These are phyloP conservation scores for Bothrops jararaca DNA, from an alignment of 2,113 vertebrate species.

Conservation along the genomic window DNA sequence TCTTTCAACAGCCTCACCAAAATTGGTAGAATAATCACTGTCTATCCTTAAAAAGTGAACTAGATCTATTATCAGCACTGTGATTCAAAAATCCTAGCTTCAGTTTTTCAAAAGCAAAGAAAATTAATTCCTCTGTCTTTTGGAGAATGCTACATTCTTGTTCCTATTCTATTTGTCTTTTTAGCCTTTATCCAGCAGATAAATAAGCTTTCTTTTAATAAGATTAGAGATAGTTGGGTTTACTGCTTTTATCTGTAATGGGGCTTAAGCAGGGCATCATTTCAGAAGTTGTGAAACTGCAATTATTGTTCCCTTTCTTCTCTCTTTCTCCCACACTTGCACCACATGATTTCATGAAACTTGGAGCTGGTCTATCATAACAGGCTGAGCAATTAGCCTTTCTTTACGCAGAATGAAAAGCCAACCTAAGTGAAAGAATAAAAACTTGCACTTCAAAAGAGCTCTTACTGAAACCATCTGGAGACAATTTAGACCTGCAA, in stretches of 20 bases:
- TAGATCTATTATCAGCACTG: constrained; percentile 47
- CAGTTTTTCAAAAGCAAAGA: constrained; percentile 6
- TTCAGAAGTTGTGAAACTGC: neutral
- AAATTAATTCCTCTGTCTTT: constrained; percentile 19
- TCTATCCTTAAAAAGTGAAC: constrained; percentile 52
- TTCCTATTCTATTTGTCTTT: constrained; percentile 40
- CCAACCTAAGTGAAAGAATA: neutral
- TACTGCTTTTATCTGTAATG: neutral
- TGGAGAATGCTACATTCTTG: constrained; percentile 37
- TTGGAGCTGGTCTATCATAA: neutral
- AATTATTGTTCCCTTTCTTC: neutral
- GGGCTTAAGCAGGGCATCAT: neutral
- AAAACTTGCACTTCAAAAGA: neutral
- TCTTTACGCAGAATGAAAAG: neutral
- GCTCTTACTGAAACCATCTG: neutral
- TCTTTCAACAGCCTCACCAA: constrained; percentile 32
- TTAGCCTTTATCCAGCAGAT: constrained; percentile 38
- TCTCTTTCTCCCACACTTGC: neutral
- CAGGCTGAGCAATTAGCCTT: constrained; percentile 24
- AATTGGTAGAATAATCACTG: constrained; percentile 57
- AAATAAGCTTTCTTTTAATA: constrained; percentile 20
- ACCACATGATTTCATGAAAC: constrained; percentile 18
- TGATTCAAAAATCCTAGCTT: constrained; percentile 50
- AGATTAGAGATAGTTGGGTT: neutral
- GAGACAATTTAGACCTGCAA: neutral